A percentile compares a stretch with the other conserved stretches of the same genome.
Evolutionary conservation across 2,113 vertebrate species (phyloP).

Genomic region (Corythornis madagascariensis): DNA sequence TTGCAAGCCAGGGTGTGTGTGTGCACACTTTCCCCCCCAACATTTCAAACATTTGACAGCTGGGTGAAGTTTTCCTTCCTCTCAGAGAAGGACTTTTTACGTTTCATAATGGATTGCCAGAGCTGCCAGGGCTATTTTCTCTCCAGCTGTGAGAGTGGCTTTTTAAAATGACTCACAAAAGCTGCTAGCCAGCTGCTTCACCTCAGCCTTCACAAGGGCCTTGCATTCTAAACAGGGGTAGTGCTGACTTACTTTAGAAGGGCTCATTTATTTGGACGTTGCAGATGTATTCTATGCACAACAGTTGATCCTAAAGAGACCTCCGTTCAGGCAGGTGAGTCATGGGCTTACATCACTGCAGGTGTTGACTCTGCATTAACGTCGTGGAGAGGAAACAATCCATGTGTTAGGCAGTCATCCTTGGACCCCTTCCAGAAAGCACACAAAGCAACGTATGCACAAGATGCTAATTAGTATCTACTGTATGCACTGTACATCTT

Average conservation of each 20-base stretch:
- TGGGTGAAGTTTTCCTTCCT: constrained; percentile 80
- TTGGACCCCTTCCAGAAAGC: constrained; percentile 51
- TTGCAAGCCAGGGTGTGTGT: constrained; percentile 15
- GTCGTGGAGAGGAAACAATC: constrained; percentile 59
- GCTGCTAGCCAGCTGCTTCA: constrained; percentile 79
- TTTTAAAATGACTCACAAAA: constrained; percentile 72
- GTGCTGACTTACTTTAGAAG: constrained; percentile 71
- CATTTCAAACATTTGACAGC: constrained; percentile 78
- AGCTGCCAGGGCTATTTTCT: constrained; percentile 72
- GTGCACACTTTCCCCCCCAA: constrained; percentile 15
- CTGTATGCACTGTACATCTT: constrained; percentile 20
- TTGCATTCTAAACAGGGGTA: constrained; percentile 72
- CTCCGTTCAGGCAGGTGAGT: constrained; percentile 78
- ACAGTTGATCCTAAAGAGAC: constrained; percentile 48
- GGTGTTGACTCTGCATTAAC: constrained; percentile 51
- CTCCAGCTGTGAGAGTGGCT: constrained; percentile 81
- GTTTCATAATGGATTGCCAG: constrained; percentile 74
- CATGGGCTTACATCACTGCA: constrained; percentile 71
- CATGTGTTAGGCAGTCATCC: constrained; percentile 30
- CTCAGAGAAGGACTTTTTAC: constrained; percentile 74
- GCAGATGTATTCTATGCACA: constrained; percentile 67
- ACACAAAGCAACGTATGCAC: constrained; percentile 34
- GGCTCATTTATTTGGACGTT: constrained; percentile 67
- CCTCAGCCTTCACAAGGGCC: constrained; percentile 71
- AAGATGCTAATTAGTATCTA: constrained; percentile 47